Evolutionary conservation across 2,113 vertebrate genomes (phyloP).

Genomic region (Fregata magnificens): DNA sequence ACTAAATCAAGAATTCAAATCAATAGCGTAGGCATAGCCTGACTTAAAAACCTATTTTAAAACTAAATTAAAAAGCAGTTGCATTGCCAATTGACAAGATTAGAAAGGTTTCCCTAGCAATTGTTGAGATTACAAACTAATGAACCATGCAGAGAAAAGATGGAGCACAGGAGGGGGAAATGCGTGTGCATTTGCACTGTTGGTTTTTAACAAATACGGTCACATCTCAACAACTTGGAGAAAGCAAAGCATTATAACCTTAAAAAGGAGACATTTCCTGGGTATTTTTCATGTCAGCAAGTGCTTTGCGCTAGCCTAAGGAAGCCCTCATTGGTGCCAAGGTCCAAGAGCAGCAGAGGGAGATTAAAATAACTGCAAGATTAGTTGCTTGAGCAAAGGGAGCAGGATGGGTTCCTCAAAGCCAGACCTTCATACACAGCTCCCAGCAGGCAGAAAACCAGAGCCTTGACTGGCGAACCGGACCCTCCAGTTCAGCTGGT

Average conservation of each 20-base stretch:
- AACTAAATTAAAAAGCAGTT: not conserved
- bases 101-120: not conserved
- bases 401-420: not conserved
- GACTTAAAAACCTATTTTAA: not conserved
- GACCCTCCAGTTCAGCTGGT: not conserved
- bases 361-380: not conserved
- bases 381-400: not conserved
- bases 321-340: not conserved
- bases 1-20: not conserved
- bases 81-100: not conserved
- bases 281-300: not conserved
- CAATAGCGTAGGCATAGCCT: not conserved
- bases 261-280: not conserved
- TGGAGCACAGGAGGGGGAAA: accelerated
- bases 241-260: not conserved
- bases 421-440: not conserved
- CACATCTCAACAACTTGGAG: not conserved
- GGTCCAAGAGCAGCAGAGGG: not conserved
- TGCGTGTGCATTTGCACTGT: accelerated
- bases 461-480: not conserved
- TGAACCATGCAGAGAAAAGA: not conserved
- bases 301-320: not conserved
- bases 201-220: not conserved
- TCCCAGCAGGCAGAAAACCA: not conserved
- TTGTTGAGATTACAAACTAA: not conserved